Evolutionary conservation across 2,113 vertebrate genomes (phyloP), one percentile per base, ranked within the genome.

Genomic region (Psophia crepitans): DNA sequence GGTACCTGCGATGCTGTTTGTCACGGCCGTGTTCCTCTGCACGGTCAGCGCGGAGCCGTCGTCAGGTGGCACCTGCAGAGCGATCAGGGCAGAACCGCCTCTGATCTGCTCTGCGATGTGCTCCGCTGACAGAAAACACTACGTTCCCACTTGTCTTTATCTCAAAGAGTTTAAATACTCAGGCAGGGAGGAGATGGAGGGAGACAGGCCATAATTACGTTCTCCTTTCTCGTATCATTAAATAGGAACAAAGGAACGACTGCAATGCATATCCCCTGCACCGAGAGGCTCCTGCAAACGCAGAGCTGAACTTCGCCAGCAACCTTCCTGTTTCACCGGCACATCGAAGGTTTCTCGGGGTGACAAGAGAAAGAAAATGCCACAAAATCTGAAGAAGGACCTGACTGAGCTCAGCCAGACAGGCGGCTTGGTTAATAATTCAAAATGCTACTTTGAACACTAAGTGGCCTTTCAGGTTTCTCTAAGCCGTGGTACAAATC

Each of bases 121-220:
- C 60, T 63, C 68, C 0, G 1, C 73, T 75, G 73, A 22, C 86
- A 64, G 80, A 51, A 76, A 56, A 91, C 46, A 8, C 53, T 51
- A 27, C 0, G 4, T 84, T 86, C 39, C 27, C 60, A 21, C 39
- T 86, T 53, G 60, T n/a, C 58, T 91, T 96, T 80, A 51, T 80
- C 69, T 89, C 80, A 49, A 64, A 74, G 57, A 37, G 56, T 11
- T 96, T 43, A 84, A 56, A 75, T 86, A 41, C 35, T 51, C 54
- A 37, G 69, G 61, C 53, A 63, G 84, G 83, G 81, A 90, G 80
- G 65, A 95, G 90, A 91, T 12, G 33, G 85, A 88, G 63, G 6
- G 27, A 95, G 69, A 87, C 86, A 93, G 64, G 92, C 60, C 48
- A 15, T 86, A 93, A 96, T 97, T 95, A 95, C 35, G 15, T 64